Base-by-base conservation (phyloP, 2,113 vertebrate species). In the Carassius auratus region DNA sequence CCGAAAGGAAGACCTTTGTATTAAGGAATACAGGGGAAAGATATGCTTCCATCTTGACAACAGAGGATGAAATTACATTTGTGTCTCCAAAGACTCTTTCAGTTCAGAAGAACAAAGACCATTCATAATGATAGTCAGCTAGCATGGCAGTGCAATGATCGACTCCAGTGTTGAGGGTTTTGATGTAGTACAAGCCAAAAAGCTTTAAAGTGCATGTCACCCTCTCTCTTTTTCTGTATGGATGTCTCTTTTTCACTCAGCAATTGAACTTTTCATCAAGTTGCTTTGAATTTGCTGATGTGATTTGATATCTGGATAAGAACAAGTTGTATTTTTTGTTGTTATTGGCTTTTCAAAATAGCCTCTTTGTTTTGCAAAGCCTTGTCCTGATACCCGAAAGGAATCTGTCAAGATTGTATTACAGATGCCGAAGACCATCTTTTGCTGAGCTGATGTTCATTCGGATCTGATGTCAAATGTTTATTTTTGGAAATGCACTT, bases 41-140 rank as follows among this genome's bases (percentile, higher is more conserved):
- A 88, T 80, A 45, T 50, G 61, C 42, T 76, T 62, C 81, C 33
- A 17, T 75, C 50, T 78, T 78, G 82, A 85, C 81, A 79, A 78
- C 42, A 73, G 62, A 74, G 66, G 66, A 79, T 83, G 57, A 86
- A 88, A 88, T 88, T 73, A 66, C 74, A 83, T 76, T 81, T 45
- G 69, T 85, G 74, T 87, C 77, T 83, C 23, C 36, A 80, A 83
- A 86, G 45, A 76, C 6, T 71, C 79, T 55, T 48, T 26, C 30
- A 61, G 45, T 81, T 83, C 62, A 50, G 68, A 81, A 86, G 87
- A 89, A 86, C 83, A 89, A 89, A 86, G 55, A 38, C 76, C 45
- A 36, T 36, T 83, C 66, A 21, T 85, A 86, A 87, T 89, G 82
- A 87, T 81, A 82, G 77, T 68, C 57, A 12, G 74, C 7, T 17